Base-by-base conservation (phyloP, 2,113 vertebrate species). In the Pholis gunnellus region DNA sequence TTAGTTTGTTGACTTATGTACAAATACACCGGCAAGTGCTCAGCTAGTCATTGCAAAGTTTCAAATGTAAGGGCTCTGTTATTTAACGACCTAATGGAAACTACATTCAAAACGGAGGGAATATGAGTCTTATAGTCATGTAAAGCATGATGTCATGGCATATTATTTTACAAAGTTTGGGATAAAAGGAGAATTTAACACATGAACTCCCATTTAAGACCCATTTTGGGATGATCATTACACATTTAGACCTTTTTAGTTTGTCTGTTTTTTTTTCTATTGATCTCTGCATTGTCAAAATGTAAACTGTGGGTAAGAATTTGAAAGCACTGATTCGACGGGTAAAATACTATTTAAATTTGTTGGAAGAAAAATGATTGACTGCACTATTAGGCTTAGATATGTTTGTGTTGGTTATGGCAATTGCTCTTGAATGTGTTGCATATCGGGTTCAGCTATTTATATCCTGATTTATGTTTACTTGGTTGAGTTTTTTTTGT, bases 261-360 rank as follows among this genome's bases (percentile, higher is more conserved):
- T 76, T 27, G 46, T 40, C 3, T 63, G 2, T 74, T 64, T 69
- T 44, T 76, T 66, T 72, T 34, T 81, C 60, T 61, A 52, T 54
- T 72, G 48, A 82, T 78, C 8, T 83, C 18, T 59, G 13, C 31
- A 27, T 81, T 69, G 31, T 82, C 25, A 20, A 69, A 61, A 69
- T 80, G 56, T 78, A 73, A 48, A 38, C 22, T 50, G 50, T 3
- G 34, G 82, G 61, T 71, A 63, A 42, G 34, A 5, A 18, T 65
- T 78, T 77, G 44, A 80, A 87, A 44, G 88, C 83, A 88, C 86
- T 89, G 83, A 83, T 73, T 75, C 72, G 8, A 48, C 65, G 50
- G 75, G 46, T 73, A 50, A 40, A 69, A 71, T 75, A 2, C 2
- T 70, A n/a, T 34, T 61, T 8, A 7, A 17, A 66, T 76, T 56